Conservation (phyloP, 2,113 vertebrate genomes). For the Oostethus manadensis region DNA sequence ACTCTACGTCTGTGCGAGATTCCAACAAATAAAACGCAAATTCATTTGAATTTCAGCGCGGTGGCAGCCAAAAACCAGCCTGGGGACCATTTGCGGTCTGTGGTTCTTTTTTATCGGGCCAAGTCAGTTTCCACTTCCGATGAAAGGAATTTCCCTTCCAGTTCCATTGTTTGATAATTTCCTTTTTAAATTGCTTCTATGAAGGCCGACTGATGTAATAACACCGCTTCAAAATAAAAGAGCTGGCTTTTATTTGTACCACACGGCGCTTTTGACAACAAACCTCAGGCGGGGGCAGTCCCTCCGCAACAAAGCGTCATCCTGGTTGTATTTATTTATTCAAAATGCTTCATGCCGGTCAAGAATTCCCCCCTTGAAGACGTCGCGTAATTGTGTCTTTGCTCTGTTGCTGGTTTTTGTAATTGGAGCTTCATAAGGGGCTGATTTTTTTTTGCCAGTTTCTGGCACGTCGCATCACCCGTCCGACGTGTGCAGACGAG, state of each 20-base stretch:
- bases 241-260: conserved; percentile 23
- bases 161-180: background rate
- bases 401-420: conserved; percentile 54
- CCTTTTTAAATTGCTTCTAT: conserved; percentile 1
- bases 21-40: too few species aligned
- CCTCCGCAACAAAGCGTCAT: conserved; percentile 48
- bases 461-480: conserved; percentile 56
- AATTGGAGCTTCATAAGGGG: conserved; percentile 56
- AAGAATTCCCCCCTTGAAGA: conserved; percentile 30
- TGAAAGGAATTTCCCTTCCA: background rate
- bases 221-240: conserved; percentile 27
- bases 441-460: conserved; percentile 46
- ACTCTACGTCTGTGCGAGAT: too few species aligned
- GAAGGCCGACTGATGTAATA: conserved; percentile 7
- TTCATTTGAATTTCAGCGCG: too few species aligned
- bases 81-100: too few species aligned
- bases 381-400: conserved; percentile 58
- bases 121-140: too few species aligned
- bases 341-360: conserved; percentile 47
- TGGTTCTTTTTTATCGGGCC: too few species aligned
- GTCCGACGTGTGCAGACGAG: conserved; percentile 50
- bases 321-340: conserved; percentile 14
- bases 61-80: too few species aligned
- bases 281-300: conserved; percentile 44
- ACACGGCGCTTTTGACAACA: conserved; percentile 20